These are phyloP conservation scores for Sorex fumeus DNA, from an alignment of 2,113 vertebrate genomes.

Conservation along the genomic window DNA sequence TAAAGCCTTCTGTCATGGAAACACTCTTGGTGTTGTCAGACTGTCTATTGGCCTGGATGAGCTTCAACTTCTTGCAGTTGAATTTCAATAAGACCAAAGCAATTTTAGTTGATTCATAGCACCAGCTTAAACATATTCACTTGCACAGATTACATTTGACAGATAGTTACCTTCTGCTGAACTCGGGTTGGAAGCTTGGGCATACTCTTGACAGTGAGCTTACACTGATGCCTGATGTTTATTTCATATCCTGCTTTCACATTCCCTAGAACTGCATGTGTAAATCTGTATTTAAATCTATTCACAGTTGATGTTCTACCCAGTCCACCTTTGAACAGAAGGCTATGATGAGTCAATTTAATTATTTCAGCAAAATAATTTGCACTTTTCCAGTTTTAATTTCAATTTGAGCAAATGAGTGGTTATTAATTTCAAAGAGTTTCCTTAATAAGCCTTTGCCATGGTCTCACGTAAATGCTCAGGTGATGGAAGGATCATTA, in stretches of 20 bases:
- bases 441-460: constrained; percentile 38
- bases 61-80: constrained; percentile 89
- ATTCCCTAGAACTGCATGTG: constrained; percentile 85
- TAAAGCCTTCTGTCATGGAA: constrained; percentile 89
- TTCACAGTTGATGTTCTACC: constrained; percentile 84
- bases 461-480: background rate
- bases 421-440: constrained; percentile 53
- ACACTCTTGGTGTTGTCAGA: constrained; percentile 89
- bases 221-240: constrained; percentile 92
- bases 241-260: constrained; percentile 91
- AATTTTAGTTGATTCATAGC: constrained; percentile 92
- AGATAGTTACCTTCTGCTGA: constrained; percentile 93
- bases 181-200: constrained; percentile 90
- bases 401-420: constrained; percentile 73
- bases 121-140: constrained; percentile 91
- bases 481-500: background rate
- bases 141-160: constrained; percentile 91
- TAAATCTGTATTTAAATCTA: constrained; percentile 90
- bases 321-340: constrained; percentile 82
- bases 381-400: constrained; percentile 78
- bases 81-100: constrained; percentile 93
- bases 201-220: constrained; percentile 90
- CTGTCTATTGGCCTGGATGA: constrained; percentile 89
- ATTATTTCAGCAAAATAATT: constrained; percentile 73
- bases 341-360: constrained; percentile 82